Evolutionary conservation across 2,888 invertebrate species (phyloP).

Genomic region (Aspidiotus rigidus): DNA sequence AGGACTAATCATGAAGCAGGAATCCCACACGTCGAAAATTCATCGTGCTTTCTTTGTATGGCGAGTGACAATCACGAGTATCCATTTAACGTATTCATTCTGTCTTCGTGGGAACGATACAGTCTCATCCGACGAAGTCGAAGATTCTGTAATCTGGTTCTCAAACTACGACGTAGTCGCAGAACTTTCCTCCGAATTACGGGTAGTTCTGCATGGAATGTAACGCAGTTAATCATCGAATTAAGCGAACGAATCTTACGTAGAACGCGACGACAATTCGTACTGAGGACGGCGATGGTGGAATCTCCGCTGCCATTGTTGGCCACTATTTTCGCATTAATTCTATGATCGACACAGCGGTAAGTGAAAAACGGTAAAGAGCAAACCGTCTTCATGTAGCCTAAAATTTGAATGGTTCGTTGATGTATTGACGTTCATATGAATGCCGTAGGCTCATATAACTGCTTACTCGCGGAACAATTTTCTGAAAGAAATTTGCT

Average conservation of each 20-base stretch:
- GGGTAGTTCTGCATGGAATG: slow-evolving; percentile 13
- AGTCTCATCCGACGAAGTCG: slow-evolving; percentile 16
- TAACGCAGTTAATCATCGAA: slow-evolving; percentile 14
- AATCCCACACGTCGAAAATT: too few relatives aligned
- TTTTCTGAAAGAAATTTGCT: too few relatives aligned
- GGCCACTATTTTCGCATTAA: slow-evolving; percentile 2
- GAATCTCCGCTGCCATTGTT: slow-evolving; percentile 31
- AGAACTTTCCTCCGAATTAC: slow-evolving; percentile 9
- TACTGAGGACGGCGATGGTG: slow-evolving; percentile 22
- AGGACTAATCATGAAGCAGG: too few relatives aligned
- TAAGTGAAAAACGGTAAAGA: too few relatives aligned
- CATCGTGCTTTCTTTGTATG: too few relatives aligned
- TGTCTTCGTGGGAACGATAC: slow-evolving; percentile 25
- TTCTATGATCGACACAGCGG: neutral
- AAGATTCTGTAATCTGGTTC: slow-evolving; percentile 13
- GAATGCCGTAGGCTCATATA: too few relatives aligned
- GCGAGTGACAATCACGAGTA: too few relatives aligned
- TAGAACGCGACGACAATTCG: slow-evolving; percentile 21
- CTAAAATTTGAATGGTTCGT: too few relatives aligned
- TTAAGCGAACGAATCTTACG: slow-evolving; percentile 16
- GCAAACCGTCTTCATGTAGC: too few relatives aligned
- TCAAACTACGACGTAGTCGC: slow-evolving; percentile 8
- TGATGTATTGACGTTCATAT: too few relatives aligned
- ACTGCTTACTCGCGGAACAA: too few relatives aligned
- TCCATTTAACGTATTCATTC: neutral